Conservation (phyloP, 2,888 invertebrate genomes). For the Globia sparganii region DNA sequence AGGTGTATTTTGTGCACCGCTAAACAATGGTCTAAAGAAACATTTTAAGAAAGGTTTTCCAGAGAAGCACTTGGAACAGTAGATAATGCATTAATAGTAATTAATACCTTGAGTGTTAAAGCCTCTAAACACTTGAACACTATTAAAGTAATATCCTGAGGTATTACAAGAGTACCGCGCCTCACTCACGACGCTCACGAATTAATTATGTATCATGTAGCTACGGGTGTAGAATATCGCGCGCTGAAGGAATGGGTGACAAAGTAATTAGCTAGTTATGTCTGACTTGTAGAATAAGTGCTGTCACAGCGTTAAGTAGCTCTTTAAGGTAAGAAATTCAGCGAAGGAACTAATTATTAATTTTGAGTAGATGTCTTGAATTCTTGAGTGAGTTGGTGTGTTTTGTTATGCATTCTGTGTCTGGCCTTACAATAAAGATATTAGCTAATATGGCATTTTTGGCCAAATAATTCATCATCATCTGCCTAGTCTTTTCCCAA, state of each 20-base stretch:
- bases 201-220: slow-evolving; percentile 5
- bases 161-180: neutral
- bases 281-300: slow-evolving; percentile 19
- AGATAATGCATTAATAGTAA: neutral
- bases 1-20: neutral
- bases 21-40: neutral
- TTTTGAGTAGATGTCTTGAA: slow-evolving; percentile 1
- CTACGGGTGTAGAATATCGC: slow-evolving; percentile 19
- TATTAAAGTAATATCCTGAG: slow-evolving; percentile 11
- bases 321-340: slow-evolving; percentile 10
- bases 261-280: slow-evolving; percentile 38
- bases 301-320: neutral
- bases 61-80: too few species aligned
- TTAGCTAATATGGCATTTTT: neutral
- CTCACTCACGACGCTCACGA: neutral
- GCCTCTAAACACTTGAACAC: slow-evolving; percentile 12
- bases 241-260: slow-evolving; percentile 17
- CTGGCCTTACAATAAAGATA: neutral
- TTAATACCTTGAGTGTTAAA: neutral
- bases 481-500: neutral
- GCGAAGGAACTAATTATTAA: slow-evolving; percentile 9
- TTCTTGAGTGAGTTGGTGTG: neutral
- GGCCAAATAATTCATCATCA: neutral
- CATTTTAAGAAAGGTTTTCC: neutral
- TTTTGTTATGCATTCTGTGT: neutral